Percentiles rank a stretch among this genome's conserved stretches.
Evolutionary conservation across 2,113 vertebrate species (phyloP).

Genomic region (Pelecanoides urinatrix): DNA sequence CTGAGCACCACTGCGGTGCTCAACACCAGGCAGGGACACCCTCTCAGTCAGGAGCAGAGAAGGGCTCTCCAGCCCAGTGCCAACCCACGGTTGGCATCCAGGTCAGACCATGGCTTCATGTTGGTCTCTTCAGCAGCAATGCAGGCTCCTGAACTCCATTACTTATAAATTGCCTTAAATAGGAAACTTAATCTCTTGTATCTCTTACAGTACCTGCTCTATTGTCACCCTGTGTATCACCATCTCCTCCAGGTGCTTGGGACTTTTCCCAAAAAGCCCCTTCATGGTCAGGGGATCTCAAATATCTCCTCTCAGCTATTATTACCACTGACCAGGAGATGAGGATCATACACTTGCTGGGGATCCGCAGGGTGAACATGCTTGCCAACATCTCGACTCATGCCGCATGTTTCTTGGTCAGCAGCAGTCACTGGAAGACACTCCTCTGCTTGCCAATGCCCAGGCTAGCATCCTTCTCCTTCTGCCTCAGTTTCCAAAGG

Average conservation of each 20-base stretch:
- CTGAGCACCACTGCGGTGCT: background rate
- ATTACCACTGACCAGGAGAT: background rate
- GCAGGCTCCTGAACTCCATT: background rate
- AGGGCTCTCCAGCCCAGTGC: background rate
- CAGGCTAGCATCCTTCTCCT: background rate
- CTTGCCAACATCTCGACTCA: background rate
- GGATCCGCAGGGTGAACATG: background rate
- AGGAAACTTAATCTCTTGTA: background rate
- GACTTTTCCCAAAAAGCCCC: background rate
- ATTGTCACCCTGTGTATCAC: background rate
- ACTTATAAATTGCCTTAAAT: accelerated
- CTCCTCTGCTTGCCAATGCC: background rate
- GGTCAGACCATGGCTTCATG: background rate
- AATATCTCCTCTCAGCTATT: background rate
- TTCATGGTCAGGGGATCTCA: background rate
- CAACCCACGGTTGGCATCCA: accelerated
- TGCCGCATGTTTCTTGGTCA: background rate
- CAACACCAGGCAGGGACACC: background rate
- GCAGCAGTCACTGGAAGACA: background rate
- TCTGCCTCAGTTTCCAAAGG: background rate
- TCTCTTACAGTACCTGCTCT: background rate
- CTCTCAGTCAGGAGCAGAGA: background rate
- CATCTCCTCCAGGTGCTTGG: background rate
- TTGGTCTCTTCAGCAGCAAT: background rate
- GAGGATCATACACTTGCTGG: background rate